phyloP scores from a whole-genome alignment of 2,797 vertebrate genomes.

The Etheostoma perlongum region DNA sequence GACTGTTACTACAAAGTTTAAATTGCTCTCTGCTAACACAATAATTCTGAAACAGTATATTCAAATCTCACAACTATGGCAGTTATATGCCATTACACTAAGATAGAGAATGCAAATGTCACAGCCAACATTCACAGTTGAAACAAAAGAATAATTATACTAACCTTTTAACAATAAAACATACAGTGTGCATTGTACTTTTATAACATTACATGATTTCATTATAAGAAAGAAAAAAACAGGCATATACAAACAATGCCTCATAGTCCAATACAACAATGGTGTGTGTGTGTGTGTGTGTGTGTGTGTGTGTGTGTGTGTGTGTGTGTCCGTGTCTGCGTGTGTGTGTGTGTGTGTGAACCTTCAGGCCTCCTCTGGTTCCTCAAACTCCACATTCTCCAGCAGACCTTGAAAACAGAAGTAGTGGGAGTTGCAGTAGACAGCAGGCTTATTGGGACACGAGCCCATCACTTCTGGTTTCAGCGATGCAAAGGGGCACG shows the following conservation, averaged over 20 bases:
- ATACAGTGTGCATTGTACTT: neutral
- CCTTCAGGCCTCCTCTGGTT: constrained; percentile 69
- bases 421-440: constrained; percentile 89
- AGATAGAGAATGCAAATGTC: constrained; percentile 63
- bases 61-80: constrained; percentile 40
- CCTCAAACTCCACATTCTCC: constrained; percentile 75
- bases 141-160: neutral
- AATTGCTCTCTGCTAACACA: constrained; percentile 2
- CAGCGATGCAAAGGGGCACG: constrained; percentile 90
- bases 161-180: neutral
- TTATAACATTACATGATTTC: neutral
- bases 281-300: neutral
- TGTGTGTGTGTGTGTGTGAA: neutral
- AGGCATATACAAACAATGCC: neutral
- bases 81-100: constrained; percentile 8
- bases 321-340: neutral
- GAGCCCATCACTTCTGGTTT: constrained; percentile 90
- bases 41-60: constrained; percentile 21
- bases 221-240: neutral
- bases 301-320: neutral
- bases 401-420: constrained; percentile 87
- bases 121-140: neutral
- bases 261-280: neutral
- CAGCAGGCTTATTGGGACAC: constrained; percentile 84
- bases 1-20: constrained; percentile 2